Evolutionary conservation across 2,797 vertebrate genomes (phyloP), one percentile per base, ranked within the genome.

Genomic region (Ctenopoma kingsleyae): DNA sequence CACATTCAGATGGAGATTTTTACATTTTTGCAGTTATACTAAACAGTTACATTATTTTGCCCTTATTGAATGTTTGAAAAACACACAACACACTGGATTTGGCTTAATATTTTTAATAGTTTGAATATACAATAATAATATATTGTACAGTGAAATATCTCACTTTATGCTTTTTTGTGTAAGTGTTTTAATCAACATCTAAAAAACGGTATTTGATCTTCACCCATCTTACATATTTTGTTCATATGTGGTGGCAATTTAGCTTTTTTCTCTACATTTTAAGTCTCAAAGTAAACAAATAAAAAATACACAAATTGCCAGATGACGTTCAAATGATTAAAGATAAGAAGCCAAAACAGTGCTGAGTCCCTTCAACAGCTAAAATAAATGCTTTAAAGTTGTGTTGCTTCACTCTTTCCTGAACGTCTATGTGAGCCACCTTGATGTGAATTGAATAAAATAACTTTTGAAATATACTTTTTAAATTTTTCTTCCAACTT

Each of bases 361-460:
- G 6, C 41, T 38, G n/a, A 53, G 40, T 46, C 67, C 23, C 47
- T 54, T 54, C 8, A 58, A 53, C 32, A 10, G 50, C 15, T 46
- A 6, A 61, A 49, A 49, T 49, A 0, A 15, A 54, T 59, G 6
- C 27, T 25, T 32, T 46, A 27, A 22, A 61, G 20, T 64, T 19
- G 30, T 10, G 0, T 23, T 68, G 54, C 49, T 56, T 63, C 56
- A 11, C 47, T 47, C 19, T 73, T 35, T 32, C 48, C 15, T 49
- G 41, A 66, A 35, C 53, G 30, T 50, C 23, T 41, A 53, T 74
- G 36, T 72, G 25, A 82, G 66, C 46, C 32, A 16, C 46, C 10
- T 59, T 75, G 27, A 52, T 70, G 38, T 74, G 36, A 84, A 75
- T 78, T 81, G 27, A 89, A 85, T 83, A 81, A 89, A 87, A 87